These are phyloP conservation scores for Delphinapterus leucas DNA, from an alignment of 2,113 vertebrate genomes.

Conservation along the genomic window DNA sequence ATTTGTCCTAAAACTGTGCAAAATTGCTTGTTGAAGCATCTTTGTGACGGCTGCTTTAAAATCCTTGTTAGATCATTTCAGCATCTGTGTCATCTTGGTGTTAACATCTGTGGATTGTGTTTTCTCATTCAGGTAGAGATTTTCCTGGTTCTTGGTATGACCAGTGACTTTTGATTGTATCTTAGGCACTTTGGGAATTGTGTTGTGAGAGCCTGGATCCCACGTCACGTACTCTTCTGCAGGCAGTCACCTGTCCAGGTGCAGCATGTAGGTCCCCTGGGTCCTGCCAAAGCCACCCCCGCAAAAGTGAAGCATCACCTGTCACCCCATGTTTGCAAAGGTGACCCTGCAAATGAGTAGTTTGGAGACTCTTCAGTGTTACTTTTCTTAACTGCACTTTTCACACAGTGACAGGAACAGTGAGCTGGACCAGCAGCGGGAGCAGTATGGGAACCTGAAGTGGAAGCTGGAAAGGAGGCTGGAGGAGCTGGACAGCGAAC, in stretches of 20 bases:
- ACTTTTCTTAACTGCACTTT: neutral
- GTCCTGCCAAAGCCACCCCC: neutral
- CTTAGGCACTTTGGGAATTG: neutral
- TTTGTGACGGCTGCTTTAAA: neutral
- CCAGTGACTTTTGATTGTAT: neutral
- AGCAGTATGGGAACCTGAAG: conserved; percentile 81
- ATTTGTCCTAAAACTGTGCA: neutral
- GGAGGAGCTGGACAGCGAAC: conserved; percentile 79
- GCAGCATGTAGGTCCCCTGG: neutral
- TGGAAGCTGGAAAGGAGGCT: conserved; percentile 79
- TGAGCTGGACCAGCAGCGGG: conserved; percentile 75
- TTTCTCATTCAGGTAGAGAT: too few relatives aligned
- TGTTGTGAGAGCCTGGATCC: too few relatives aligned
- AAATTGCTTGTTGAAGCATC: neutral
- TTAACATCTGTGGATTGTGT: neutral
- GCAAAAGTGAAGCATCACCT: neutral
- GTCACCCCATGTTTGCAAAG: rapidly evolving
- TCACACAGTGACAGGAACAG: conserved; percentile 75
- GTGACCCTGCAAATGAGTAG: rapidly evolving
- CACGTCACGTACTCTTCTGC: neutral
- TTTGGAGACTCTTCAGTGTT: rapidly evolving
- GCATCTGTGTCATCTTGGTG: neutral
- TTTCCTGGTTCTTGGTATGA: neutral
- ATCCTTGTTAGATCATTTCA: neutral
- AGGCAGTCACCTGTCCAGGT: rapidly evolving